Evolutionary conservation across 64 coral and sea anemone genomes (phyloP).

Genomic region (Hydrozoanthus tunicans): DNA sequence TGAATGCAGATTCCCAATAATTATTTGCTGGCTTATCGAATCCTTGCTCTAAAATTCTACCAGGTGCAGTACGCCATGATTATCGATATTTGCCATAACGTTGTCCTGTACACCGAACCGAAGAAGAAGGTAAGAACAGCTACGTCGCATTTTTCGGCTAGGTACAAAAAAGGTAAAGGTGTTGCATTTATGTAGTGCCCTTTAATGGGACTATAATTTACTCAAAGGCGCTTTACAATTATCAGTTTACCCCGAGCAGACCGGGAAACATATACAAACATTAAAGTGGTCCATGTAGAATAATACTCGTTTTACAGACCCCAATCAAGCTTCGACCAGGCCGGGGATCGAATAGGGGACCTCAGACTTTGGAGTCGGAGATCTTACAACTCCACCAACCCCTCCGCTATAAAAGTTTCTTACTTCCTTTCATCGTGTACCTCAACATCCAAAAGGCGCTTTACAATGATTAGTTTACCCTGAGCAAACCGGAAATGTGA

Average conservation of each 20-base stretch:
- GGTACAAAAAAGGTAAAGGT: neutral
- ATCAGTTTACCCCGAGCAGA: too few species aligned
- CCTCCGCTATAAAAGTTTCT: neutral
- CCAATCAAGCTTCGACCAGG: neutral
- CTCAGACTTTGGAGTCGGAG: neutral
- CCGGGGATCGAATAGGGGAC: neutral
- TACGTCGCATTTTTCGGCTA: neutral
- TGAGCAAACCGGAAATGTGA: neutral
- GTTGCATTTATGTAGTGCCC: neutral
- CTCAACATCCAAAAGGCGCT: too few species aligned
- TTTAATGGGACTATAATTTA: neutral
- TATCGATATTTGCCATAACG: conserved; percentile 92
- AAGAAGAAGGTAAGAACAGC: conserved; percentile 84
- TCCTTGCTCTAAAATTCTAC: neutral
- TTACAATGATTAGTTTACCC: too few species aligned
- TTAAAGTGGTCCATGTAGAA: neutral
- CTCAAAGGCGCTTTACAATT: too few species aligned
- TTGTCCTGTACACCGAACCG: conserved; percentile 94
- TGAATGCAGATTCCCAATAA: neutral
- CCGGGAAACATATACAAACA: neutral
- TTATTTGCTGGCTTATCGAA: neutral
- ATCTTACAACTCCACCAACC: neutral
- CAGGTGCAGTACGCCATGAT: conserved; percentile 92
- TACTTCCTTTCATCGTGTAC: neutral
- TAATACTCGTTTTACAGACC: neutral